A percentile compares a stretch with the other conserved stretches of the same genome.
Evolutionary conservation across 2,888 invertebrate genomes (phyloP).

Genomic region (Rhabditoides inermis): DNA sequence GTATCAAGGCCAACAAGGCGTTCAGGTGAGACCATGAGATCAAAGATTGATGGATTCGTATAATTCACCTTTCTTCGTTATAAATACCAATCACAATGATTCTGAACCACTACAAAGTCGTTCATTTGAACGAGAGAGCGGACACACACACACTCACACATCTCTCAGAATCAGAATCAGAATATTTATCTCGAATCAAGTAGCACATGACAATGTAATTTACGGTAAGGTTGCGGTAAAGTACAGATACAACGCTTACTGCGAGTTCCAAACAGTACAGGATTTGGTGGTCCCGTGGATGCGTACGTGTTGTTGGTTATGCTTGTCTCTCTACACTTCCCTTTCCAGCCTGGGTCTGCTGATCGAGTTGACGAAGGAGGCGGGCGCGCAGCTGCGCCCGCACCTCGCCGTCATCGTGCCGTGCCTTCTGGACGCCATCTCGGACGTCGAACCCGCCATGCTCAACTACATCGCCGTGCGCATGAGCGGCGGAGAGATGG

Average conservation of each 20-base stretch:
- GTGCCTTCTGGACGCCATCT: slow-evolving; percentile 69
- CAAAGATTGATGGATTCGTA: too few species aligned
- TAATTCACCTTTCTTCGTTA: not conserved
- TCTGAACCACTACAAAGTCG: too few species aligned
- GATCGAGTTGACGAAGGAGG: slow-evolving; percentile 73
- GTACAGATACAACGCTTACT: not conserved
- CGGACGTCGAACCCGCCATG: slow-evolving; percentile 70
- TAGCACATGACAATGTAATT: too few species aligned
- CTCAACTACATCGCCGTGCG: slow-evolving; percentile 72
- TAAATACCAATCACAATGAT: not conserved
- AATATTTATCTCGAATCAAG: too few species aligned
- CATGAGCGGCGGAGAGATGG: slow-evolving; percentile 66
- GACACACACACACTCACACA: too few species aligned
- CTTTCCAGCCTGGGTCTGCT: slow-evolving; percentile 71
- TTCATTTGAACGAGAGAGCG: too few species aligned
- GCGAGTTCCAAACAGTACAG: too few species aligned
- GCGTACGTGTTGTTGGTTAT: too few species aligned
- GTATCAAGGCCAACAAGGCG: slow-evolving; percentile 19
- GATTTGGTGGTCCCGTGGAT: not conserved
- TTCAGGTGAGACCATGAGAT: slow-evolving; percentile 25
- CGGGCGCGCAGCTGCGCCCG: slow-evolving; percentile 68
- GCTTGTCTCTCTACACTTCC: too few species aligned
- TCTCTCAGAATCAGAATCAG: too few species aligned
- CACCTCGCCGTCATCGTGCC: slow-evolving; percentile 74
- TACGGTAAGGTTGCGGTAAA: too few species aligned